phyloP scores from a whole-genome alignment of 2,888 invertebrate species.

The Philereme vetulata region DNA sequence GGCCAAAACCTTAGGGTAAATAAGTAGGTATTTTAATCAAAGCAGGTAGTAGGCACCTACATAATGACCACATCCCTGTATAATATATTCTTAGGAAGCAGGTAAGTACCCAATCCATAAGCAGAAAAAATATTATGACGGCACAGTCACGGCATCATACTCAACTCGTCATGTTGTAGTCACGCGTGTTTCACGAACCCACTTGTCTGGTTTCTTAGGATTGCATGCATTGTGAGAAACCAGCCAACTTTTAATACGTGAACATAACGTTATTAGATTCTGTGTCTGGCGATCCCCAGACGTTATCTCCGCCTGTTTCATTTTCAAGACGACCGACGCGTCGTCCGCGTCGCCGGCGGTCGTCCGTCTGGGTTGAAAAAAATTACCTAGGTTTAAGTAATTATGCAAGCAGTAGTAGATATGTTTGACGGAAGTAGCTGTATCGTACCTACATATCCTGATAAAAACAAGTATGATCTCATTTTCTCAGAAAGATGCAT shows the following conservation, averaged over 20 bases:
- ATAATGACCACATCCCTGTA: too few relatives aligned
- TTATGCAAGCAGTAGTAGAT: background rate
- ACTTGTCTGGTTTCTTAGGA: constrained; percentile 35
- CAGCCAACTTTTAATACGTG: constrained; percentile 14
- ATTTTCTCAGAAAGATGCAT: background rate
- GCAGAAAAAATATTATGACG: background rate
- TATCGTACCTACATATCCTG: background rate
- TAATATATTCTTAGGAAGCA: too few relatives aligned
- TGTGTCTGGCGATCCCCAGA: constrained; percentile 9
- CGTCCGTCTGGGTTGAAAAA: too few relatives aligned
- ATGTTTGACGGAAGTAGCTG: background rate
- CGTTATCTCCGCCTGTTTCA: constrained; percentile 3
- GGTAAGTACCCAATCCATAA: background rate
- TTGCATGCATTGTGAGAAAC: constrained; percentile 38
- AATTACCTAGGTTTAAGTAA: too few relatives aligned
- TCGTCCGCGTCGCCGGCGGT: too few relatives aligned
- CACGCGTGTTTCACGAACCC: constrained; percentile 61
- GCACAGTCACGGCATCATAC: constrained; percentile 38
- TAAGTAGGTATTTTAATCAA: too few relatives aligned
- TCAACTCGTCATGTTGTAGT: constrained; percentile 50
- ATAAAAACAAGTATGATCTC: background rate
- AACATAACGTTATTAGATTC: constrained; percentile 37
- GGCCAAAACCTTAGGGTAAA: too few relatives aligned
- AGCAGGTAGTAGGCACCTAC: too few relatives aligned
- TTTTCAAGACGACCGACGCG: background rate